Evolutionary conservation across 2,797 vertebrate genomes (phyloP), one percentile per base, ranked within the genome.

Genomic region (Spheniscus humboldti): DNA sequence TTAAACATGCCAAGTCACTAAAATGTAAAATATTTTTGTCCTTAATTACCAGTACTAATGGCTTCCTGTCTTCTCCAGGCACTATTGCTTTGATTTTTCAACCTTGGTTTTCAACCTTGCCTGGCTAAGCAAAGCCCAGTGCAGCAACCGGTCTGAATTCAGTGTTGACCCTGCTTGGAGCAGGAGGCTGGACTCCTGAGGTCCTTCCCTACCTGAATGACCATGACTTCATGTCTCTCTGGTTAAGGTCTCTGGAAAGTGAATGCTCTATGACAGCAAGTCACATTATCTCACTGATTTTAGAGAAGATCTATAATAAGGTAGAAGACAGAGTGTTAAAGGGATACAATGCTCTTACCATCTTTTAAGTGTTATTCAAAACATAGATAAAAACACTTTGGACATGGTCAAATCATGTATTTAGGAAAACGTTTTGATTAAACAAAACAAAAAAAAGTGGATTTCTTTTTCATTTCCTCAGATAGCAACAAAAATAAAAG

Each of bases 11-110:
- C 81, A 96, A 95, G 74, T 89, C 86, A 86, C 83, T 94, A 50
- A 96, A 94, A 95, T 92, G 74, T 60, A 89, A 95, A 96, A 89
- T 92, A 92, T 92, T 96, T 97, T 81, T 89, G 88, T 89, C 84
- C 71, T 75, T 68, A 92, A 18, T 97, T 90, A 68, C 30, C 37
- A 90, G 59, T 33, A 48, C 48, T 89, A 82, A 89, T 80, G 75
- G 71, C 37, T 96, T 96, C 83, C 78, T 93, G 52, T 64, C 66
- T 87, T 82, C 55, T 25, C 10, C 33, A 45, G 55, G 24, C 37
- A 68, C 50, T 56, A 4, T 13, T 53, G n/a, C 80, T 85, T 66
- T 64, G 48, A 57, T 53, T 89, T 94, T 88, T 76, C 82, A 91
- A n/a, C 31, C 22, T 48, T 83, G 75, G 37, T 53, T 91, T 92